Base-by-base conservation (phyloP, 1,140 invertebrate genomes). In the Drosophila auraria region DNA sequence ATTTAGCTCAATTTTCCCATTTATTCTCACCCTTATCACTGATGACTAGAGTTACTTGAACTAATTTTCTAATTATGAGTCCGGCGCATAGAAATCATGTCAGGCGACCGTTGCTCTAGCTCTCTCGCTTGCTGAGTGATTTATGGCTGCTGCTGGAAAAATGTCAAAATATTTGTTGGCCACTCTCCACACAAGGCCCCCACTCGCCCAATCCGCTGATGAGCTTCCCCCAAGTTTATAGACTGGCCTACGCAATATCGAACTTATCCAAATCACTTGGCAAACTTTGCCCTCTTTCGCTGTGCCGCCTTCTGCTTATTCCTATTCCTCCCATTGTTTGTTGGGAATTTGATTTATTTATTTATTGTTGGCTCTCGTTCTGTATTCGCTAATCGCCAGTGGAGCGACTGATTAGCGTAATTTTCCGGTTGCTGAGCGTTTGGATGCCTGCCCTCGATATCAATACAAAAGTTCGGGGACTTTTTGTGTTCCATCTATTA, bases 21-120 rank as follows among this genome's bases (percentile, higher is more conserved):
- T n/a, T 33, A 38, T 36, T 42, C 50, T n/a, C 59, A 62, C 38
- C 36, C 61, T 23, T 49, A 20, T 33, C 33, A 53, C 33, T 45
- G 23, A 47, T 47, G 50, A 51, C 58, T 23, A 40, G 25, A 74
- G 59, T 69, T 78, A 60, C 65, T 80, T 56, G 60, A 83, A 82
- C 87, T 91, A 87, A 91, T 91, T 91, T 90, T 91, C 89, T 91
- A 91, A 91, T 91, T 91, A 91, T 91, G 89, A 91, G 81, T 68
- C 66, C 58, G 65, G 59, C 65, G 73, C 47, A 78, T 54, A 71
- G 80, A 91, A 91, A 86, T 83, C 79, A 82, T 90, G 86, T 90
- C 87, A 86, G 72, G 58, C 71, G 75, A 47, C 45, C 56, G 56
- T 69, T 64, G 50, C 54, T 56, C 69, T 54, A 11, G 36, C 51